Conservation (phyloP, 2,113 vertebrate species). For the Hippoglossus stenolepis region DNA sequence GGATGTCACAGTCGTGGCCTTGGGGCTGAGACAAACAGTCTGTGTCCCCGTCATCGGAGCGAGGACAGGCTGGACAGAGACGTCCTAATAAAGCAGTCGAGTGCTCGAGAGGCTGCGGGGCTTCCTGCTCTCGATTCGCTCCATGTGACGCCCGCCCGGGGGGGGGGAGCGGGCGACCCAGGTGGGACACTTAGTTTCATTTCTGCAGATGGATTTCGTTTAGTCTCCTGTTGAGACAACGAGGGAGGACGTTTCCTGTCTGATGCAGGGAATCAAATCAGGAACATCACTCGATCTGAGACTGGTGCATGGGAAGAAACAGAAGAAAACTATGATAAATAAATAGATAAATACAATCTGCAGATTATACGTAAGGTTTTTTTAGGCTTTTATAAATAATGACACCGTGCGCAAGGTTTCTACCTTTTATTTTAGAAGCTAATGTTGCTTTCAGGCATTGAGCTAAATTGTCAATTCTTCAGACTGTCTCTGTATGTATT, state of each 20-base stretch:
- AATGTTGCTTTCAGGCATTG: too few relatives aligned
- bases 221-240: slow-evolving; percentile 18
- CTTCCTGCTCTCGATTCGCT: slow-evolving; percentile 24
- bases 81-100: slow-evolving; percentile 40
- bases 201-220: slow-evolving; percentile 44
- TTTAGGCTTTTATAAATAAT: too few relatives aligned
- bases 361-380: too few relatives aligned
- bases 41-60: not conserved
- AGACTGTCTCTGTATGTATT: too few relatives aligned
- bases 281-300: slow-evolving; percentile 4
- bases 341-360: too few relatives aligned
- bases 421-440: too few relatives aligned
- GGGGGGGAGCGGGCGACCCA: slow-evolving; percentile 16
- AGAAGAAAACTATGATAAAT: too few relatives aligned
- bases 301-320: too few relatives aligned
- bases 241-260: not conserved
- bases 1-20: not conserved
- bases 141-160: not conserved
- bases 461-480: too few relatives aligned
- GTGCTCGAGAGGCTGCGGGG: slow-evolving; percentile 20
- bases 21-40: slow-evolving; percentile 2
- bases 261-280: slow-evolving; percentile 8
- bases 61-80: not conserved
- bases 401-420: too few relatives aligned
- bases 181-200: slow-evolving; percentile 31